Base-by-base conservation (phyloP, 2,797 vertebrate genomes). In the Helostoma temminkii region DNA sequence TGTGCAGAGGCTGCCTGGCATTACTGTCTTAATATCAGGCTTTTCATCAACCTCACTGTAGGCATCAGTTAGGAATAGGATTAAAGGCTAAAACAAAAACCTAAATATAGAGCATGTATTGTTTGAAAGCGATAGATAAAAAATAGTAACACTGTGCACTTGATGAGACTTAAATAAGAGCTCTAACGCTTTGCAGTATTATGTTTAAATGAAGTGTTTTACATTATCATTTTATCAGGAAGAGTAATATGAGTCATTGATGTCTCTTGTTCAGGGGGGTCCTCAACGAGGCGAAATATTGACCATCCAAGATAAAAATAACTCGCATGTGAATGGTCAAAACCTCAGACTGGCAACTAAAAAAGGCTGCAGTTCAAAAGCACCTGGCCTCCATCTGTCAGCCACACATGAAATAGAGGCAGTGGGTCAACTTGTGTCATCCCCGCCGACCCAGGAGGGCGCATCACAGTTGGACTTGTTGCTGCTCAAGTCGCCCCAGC, bases 311-410 rank as follows among this genome's bases (percentile, higher is more conserved):
- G 76, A 81, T 76, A 93, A 93, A 92, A 93, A 92, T 84, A 88
- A 67, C 30, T 86, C 89, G 81, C 90, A 89, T 87, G 76, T 90
- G 71, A 91, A 87, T 0, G 83, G 88, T 56, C 86, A 90, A 73
- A 93, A 89, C 76, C 49, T 93, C 66, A 57, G 83, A 24, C 89
- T 83, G 48, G 82, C 81, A 24, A 85, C 93, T 82, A 94, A 95
- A 92, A 94, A 88, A 81, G 86, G 74, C 68, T 11, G 9, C 59
- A 52, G 63, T 73, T 83, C 84, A 28, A 87, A 82, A 80, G 84
- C 93, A 88, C 89, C 91, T 83, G 85, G 61, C 73, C 73, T 86
- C 71, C 77, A 84, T 84, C 80, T 91, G 78, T 78, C 91, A 36
- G 73, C 54, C 6, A 66, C 77, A 76, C 76, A 72, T 37, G 73